A percentile compares a stretch with the other conserved stretches of the same genome.
phyloP scores from a whole-genome alignment of 1,140 invertebrate genomes.

The Cardiocondyla obscurior region DNA sequence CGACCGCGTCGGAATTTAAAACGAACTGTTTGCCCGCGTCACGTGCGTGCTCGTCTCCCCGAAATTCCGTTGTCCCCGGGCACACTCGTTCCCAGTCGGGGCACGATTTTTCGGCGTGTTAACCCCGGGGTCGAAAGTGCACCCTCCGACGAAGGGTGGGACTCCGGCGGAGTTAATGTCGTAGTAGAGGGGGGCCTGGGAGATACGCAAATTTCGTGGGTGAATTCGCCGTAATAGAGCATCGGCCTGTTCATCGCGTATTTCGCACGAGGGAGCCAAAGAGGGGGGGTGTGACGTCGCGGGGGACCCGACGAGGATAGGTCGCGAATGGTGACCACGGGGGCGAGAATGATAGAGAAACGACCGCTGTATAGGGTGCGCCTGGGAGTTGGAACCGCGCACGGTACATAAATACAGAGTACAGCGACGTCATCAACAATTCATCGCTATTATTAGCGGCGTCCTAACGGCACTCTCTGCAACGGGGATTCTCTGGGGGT shows the following conservation, averaged over 20 bases:
- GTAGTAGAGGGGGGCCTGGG: background rate
- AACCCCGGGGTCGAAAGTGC: constrained; percentile 29
- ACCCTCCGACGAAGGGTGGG: constrained; percentile 11
- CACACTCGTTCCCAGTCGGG: constrained; percentile 30
- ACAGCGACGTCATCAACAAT: constrained; percentile 73
- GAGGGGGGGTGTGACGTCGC: too few species aligned
- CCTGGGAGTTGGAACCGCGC: constrained; percentile 47
- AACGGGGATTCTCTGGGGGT: background rate
- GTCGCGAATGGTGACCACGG: background rate
- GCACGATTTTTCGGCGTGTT: constrained; percentile 38
- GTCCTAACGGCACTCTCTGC: constrained; percentile 58
- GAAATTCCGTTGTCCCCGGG: constrained; percentile 18
- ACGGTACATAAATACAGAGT: constrained; percentile 75
- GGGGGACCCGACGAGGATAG: constrained; percentile 1
- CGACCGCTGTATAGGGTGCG: constrained; percentile 18
- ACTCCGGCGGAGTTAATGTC: background rate
- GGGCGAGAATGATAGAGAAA: constrained; percentile 13
- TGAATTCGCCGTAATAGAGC: constrained; percentile 61
- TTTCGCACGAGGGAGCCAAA: constrained; percentile 49
- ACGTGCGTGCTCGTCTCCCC: constrained; percentile 13
- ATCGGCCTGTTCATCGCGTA: constrained; percentile 45
- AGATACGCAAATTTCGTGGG: constrained; percentile 52
- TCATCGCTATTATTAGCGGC: constrained; percentile 76
- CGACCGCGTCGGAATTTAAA: constrained; percentile 13
- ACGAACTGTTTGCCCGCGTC: constrained; percentile 38